phyloP scores from a whole-genome alignment of 2,797 vertebrate species.

The Acipenser ruthenus region DNA sequence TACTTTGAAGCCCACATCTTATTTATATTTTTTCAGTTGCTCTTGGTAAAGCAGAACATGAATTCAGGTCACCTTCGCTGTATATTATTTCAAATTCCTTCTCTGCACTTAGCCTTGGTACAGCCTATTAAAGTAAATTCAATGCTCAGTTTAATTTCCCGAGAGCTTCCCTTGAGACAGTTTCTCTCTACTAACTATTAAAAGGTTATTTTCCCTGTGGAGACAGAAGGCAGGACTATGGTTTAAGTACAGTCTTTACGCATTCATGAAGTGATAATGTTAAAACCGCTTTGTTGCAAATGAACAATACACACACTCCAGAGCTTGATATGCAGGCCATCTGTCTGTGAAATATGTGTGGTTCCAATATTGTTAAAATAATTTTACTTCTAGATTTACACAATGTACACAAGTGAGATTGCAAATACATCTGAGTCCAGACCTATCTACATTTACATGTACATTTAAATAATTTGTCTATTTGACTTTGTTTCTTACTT shows the following conservation, averaged over 20 bases:
- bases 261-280: constrained; percentile 4
- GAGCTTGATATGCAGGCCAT: not conserved
- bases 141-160: not conserved
- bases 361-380: not conserved
- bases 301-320: not conserved
- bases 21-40: not conserved
- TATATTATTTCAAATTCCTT: not conserved
- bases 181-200: not conserved
- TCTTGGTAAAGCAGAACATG: not conserved
- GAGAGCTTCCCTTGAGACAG: constrained; percentile 5
- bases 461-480: too few species aligned
- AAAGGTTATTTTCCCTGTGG: constrained; percentile 2
- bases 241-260: not conserved
- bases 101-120: not conserved
- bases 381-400: not conserved
- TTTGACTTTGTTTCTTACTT: too few species aligned
- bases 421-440: too few species aligned
- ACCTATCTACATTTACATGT: too few species aligned
- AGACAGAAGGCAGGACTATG: not conserved
- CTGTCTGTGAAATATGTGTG: not conserved
- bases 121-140: constrained; percentile 3
- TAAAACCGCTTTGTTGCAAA: not conserved
- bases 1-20: too few species aligned
- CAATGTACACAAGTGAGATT: too few species aligned
- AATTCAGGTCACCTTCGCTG: not conserved